Base-by-base conservation (phyloP, 2,888 invertebrate species). In the Micoletzkya japonica region DNA sequence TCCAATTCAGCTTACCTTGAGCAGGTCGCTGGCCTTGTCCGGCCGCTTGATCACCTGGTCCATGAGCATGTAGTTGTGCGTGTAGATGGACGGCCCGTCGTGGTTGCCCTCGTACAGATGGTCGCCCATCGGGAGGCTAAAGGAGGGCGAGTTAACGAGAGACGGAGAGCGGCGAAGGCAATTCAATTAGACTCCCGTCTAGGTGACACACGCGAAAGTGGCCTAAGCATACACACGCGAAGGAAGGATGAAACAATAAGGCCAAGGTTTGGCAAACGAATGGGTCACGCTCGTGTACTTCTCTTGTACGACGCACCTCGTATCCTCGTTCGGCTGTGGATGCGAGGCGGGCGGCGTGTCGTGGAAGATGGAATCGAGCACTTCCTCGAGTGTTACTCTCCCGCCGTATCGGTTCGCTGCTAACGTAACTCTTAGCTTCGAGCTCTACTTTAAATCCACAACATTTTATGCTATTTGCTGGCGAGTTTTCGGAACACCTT, bases 321-420 rank as follows among this genome's bases (percentile, higher is more conserved):
- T 74, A 44, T 81, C 82, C n/a, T 66, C 36, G n/a, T 32, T 49
- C 37, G 68, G 61, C 24, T 68, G 61, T 20, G 78, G 75, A 20
- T 76, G 71, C n/a, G 67, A 89, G 88, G 78, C 91, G 90, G 85
- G 93, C 92, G 86, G 93, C 90, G 86, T 93, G 93, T 87, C 75
- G 56, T 84, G 81, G 76, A 94, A 90, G 81, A 94, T 90, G 77
- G 93, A 93, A 88, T 94, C 93, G 88, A 94, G 89, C 78, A 94
- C 94, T 89, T 94, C 94, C 89, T 94, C 94, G 86, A 94, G 89
- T 78, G 94, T 94, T 73, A 86, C 79, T 14, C 82, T 75, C 4
- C 83, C 83, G 7, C 83, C 83, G 66, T 82, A 82, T 14, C 81
- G 73, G 17, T 59, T n/a, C 14, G 68, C 63, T 60, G 32, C 49